Evolutionary conservation across 2,113 vertebrate species (phyloP), one percentile per base, ranked within the genome.

Genomic region (Thalassoma bifasciatum): DNA sequence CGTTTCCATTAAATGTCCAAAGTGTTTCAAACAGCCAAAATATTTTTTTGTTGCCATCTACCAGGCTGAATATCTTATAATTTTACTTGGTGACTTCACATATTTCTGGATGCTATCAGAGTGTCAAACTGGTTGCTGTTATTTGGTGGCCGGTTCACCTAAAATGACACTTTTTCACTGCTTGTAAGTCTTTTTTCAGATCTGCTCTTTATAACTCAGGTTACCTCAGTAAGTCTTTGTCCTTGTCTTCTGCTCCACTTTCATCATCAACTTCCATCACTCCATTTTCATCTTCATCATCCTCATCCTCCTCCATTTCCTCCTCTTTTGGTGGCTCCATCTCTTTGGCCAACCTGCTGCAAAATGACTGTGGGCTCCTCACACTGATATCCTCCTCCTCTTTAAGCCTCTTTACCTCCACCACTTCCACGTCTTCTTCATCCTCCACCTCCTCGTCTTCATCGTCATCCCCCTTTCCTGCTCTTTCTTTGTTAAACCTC

Each of bases 211-310:
- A 30, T 30, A 30, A 30, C 30, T 6, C 3, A 77, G 59, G 11
- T 78, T 86, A 94, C 94, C 93, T 93, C 22, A 91, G 78, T 26
- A 93, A 58, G 56, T 90, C 92, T 13, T 87, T 93, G 10, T 92
- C 92, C 56, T 94, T 94, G 24, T 94, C 93, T 53, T 95, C 94
- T 0, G 88, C 68, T 59, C 92, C 93, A 61, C 92, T 94, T 51
- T 94, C 94, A 59, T 92, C 89, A 3, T 93, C 92, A 22, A 86
- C 73, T 47, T 91, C 92, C 86, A 87, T 84, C 42, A 75, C 81
- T 50, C 84, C 88, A 34, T 90, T 84, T 12, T 91, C 90, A 16
- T 88, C 80, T 7, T 82, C 81, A 10, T 81, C 80, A 1, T 84
- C 80, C 13, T 84, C 85, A 7, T 89, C 85, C 0, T 86, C 88